Conservation (phyloP, 2,888 invertebrate species). For the Euzophera pinguis region DNA sequence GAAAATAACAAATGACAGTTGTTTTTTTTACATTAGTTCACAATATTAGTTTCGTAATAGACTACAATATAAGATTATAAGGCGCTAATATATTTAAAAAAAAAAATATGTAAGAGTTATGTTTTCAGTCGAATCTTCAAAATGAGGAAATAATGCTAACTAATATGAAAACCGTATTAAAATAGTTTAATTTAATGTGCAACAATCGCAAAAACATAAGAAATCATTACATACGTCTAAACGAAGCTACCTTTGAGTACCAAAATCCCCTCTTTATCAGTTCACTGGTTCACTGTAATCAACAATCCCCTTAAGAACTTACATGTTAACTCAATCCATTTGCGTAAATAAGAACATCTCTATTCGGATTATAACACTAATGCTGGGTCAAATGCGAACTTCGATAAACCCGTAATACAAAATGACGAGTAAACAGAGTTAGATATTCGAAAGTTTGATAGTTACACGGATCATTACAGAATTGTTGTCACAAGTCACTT, state of each 20-base stretch:
- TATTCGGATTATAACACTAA: constrained; percentile 54
- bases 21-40: constrained; percentile 8
- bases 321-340: constrained; percentile 10
- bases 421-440: not conserved
- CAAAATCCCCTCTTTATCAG: not conserved
- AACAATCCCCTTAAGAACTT: constrained; percentile 22
- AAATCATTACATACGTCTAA: no score
- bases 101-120: no score
- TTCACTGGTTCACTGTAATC: constrained; percentile 11
- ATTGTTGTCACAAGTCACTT: no score
- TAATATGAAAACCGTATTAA: no score
- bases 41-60: not conserved
- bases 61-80: not conserved
- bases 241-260: not conserved
- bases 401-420: constrained; percentile 39
- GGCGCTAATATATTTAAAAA: not conserved
- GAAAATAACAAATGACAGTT: constrained; percentile 9
- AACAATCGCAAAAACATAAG: no score
- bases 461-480: no score
- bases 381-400: constrained; percentile 45
- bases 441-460: no score
- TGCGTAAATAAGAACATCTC: constrained; percentile 46
- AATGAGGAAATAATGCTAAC: no score
- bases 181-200: no score
- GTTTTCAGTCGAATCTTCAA: no score